Evolutionary conservation across 2,888 invertebrate genomes (phyloP).

Genomic region (Drosophila kuntzei): DNA sequence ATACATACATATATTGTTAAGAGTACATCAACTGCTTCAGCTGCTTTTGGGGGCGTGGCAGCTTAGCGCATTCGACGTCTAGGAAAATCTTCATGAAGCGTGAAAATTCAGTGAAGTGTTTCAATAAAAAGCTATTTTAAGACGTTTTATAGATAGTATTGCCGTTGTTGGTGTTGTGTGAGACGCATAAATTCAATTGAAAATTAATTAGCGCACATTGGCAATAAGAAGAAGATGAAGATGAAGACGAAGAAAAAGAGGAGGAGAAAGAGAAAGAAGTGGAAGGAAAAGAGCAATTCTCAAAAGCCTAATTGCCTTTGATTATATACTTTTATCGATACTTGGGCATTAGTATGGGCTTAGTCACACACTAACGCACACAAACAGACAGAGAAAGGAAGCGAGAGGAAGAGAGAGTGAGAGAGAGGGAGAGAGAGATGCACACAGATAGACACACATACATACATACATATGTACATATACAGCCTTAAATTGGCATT

Average conservation of each 20-base stretch:
- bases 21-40: background rate
- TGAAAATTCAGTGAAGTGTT: constrained; percentile 26
- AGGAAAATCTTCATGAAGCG: constrained; percentile 9
- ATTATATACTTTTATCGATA: constrained; percentile 68
- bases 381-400: constrained; percentile 16
- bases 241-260: background rate
- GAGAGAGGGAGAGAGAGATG: constrained; percentile 2
- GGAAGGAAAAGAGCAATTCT: constrained; percentile 34
- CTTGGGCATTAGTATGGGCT: constrained; percentile 44
- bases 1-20: background rate
- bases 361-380: constrained; percentile 36
- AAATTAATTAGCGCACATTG: constrained; percentile 66
- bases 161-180: constrained; percentile 13
- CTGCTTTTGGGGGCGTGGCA: background rate
- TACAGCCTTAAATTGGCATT: constrained; percentile 73
- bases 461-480: constrained; percentile 39
- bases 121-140: constrained; percentile 35
- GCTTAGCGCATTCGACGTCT: constrained; percentile 6
- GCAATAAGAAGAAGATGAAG: constrained; percentile 4
- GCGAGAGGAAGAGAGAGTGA: background rate
- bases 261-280: constrained; percentile 6
- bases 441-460: constrained; percentile 27
- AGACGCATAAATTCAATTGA: constrained; percentile 55
- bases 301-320: constrained; percentile 71
- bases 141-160: constrained; percentile 7